A percentile compares a stretch with the other conserved stretches of the same genome.
phyloP scores from a whole-genome alignment of 2,797 vertebrate genomes.

The Spinus olivaceus region DNA sequence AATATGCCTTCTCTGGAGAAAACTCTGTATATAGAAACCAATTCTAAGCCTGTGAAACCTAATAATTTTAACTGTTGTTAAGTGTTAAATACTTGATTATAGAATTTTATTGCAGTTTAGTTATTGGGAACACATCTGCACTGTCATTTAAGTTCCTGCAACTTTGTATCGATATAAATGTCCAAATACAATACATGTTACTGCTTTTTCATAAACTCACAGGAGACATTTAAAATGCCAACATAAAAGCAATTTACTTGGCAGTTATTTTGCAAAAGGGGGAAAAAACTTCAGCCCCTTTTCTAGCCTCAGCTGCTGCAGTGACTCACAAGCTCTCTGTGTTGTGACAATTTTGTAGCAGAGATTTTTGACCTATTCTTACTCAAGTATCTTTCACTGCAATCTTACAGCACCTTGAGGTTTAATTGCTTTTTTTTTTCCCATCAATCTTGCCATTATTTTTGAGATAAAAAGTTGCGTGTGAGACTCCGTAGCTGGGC shows the following conservation, averaged over 20 bases:
- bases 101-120: neutral
- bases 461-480: neutral
- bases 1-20: neutral
- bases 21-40: neutral
- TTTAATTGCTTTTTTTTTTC: neutral
- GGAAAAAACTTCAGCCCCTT: neutral
- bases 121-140: neutral
- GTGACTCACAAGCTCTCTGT: neutral
- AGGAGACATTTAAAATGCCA: neutral
- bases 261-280: neutral
- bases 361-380: neutral
- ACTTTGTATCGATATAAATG: neutral
- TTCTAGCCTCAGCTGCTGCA: neutral
- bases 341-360: neutral
- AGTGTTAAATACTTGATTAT: neutral
- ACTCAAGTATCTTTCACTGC: neutral
- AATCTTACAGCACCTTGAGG: neutral
- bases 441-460: neutral
- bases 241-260: neutral
- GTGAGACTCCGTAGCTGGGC: neutral
- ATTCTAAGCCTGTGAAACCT: neutral
- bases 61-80: neutral
- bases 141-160: neutral
- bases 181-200: neutral
- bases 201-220: neutral